Base-by-base conservation (phyloP, 1,140 invertebrate species). In the Nylanderia fulva region DNA sequence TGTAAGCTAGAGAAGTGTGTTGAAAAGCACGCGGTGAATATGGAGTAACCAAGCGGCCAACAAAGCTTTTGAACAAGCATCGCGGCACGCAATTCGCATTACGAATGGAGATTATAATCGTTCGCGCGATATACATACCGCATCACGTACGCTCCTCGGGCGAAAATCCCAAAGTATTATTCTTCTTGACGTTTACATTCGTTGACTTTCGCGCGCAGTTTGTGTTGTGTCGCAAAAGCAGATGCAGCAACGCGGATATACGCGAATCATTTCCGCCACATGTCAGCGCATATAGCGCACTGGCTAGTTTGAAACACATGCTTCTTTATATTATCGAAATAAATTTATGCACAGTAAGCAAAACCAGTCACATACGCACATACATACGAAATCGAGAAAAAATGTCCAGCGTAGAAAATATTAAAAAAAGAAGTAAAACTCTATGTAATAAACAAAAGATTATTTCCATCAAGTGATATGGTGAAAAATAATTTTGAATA, bases 81-180 rank as follows among this genome's bases (percentile, higher is more conserved):
- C 76, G 24, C 45, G 33, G 61, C 76, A 68, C 63, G 39, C 86
- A 76, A 75, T 64, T 39, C 33, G 63, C 54, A 87, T 86, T 83
- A 87, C 66, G 84, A 87, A 86, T 83, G 29, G 48, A 52, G 86
- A 75, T 76, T 79, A 75, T 86, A 88, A 88, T 88, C 85, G 71
- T 74, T 76, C 74, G 84, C 74, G 77, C 71, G 83, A 76, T 69
- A 87, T 76, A 68, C 2, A 18, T 71, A 86, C 60, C 56, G 66
- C 54, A 64, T 87, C 86, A 87, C 86, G 85, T 88, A 77, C 77
- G 42, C 76, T 54, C 76, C 68, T 45, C 54, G 45, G 15, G 45
- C 56, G 54, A 54, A 76, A 88, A 88, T 75, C 77, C 72, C 71
- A 39, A 61, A 75, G 69, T 69, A 80, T 42, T 80, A 68, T 86